Conservation (phyloP, 2,888 invertebrate species). For the Agrilus biguttatus region DNA sequence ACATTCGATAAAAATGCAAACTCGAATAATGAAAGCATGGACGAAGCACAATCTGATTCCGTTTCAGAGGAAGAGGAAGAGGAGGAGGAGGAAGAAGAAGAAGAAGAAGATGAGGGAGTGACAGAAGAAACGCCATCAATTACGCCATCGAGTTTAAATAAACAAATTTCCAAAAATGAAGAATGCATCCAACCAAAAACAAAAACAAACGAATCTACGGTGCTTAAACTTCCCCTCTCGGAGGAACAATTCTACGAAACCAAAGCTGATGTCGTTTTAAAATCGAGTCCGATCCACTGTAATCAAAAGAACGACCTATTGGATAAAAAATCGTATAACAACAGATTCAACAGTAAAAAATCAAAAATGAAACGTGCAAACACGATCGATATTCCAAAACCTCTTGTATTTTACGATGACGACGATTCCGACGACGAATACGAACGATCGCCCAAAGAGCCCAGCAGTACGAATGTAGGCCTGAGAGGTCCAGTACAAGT, state of each 20-base stretch:
- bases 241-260: neutral
- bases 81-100: neutral
- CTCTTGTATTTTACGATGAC: conserved; percentile 33
- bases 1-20: conserved; percentile 3
- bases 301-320: neutral
- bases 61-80: neutral
- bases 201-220: neutral
- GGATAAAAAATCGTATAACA: conserved; percentile 21
- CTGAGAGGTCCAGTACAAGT: conserved; percentile 44
- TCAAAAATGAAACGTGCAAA: conserved; percentile 76
- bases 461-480: conserved; percentile 28
- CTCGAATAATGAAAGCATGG: conserved; percentile 6
- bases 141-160: neutral
- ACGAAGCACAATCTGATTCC: neutral
- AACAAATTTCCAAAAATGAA: neutral
- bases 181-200: neutral
- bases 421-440: conserved; percentile 33
- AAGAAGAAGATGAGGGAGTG: neutral
- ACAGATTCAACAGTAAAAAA: conserved; percentile 47
- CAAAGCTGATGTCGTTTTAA: conserved; percentile 11
- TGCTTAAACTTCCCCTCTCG: neutral
- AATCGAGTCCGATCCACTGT: conserved; percentile 25
- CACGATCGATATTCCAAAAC: conserved; percentile 76
- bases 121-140: neutral
- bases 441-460: conserved; percentile 22